Percentiles rank a stretch among this genome's conserved stretches.
phyloP scores from a whole-genome alignment of 1,140 invertebrate genomes.

The Musca domestica region DNA sequence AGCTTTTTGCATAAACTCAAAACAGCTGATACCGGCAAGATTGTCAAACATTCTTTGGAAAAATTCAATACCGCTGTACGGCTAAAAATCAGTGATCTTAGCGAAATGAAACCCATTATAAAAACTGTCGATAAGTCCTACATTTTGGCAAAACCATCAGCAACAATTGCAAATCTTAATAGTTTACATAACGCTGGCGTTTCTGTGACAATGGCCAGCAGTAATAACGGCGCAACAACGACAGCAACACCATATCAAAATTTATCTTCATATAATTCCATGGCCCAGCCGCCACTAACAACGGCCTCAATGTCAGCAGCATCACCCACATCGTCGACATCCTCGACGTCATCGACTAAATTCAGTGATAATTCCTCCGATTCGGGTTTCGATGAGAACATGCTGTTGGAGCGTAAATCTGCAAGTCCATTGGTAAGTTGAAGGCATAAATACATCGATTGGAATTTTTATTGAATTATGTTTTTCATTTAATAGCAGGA shows the following conservation, averaged over 20 bases:
- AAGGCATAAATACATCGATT: neutral
- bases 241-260: neutral
- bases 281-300: neutral
- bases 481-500: conserved; percentile 36
- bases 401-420: conserved; percentile 44
- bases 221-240: neutral
- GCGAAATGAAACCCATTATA: conserved; percentile 26
- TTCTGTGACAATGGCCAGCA: conserved; percentile 32
- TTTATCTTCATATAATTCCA: conserved; percentile 8
- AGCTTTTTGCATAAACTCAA: conserved; percentile 30
- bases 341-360: conserved; percentile 43
- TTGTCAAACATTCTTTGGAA: conserved; percentile 28
- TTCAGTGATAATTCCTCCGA: conserved; percentile 66
- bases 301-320: conserved; percentile 33
- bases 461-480: neutral
- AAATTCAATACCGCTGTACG: conserved; percentile 25
- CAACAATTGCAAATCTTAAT: neutral
- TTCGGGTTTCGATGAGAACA: conserved; percentile 66
- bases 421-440: conserved; percentile 41
- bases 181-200: conserved; percentile 50
- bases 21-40: conserved; percentile 26
- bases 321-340: conserved; percentile 40
- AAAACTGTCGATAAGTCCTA: conserved; percentile 27
- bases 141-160: conserved; percentile 22
- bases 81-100: conserved; percentile 26